phyloP scores from a whole-genome alignment of 2,888 invertebrate species.

The Watsonalla cultraria region DNA sequence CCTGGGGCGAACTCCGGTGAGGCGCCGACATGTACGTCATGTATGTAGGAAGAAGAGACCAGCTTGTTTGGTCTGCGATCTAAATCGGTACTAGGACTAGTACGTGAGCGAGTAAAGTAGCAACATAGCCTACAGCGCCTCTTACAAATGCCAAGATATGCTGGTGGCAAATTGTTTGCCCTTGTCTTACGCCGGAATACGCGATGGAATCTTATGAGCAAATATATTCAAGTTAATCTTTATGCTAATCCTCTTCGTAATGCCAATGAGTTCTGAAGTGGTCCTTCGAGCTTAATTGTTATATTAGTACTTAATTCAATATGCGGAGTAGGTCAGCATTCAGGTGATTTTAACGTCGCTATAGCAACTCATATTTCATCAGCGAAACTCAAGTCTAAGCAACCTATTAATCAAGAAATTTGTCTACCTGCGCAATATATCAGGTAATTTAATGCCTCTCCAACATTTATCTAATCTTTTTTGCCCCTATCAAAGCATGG shows the following conservation, averaged over 20 bases:
- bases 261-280: not conserved
- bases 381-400: too few species aligned
- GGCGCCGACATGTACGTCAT: too few species aligned
- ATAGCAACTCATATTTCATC: too few species aligned
- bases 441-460: too few species aligned
- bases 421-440: too few species aligned
- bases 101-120: not conserved
- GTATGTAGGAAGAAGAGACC: not conserved
- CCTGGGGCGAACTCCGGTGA: too few species aligned
- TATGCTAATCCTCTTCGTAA: not conserved
- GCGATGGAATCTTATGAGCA: not conserved
- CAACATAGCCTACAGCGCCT: not conserved
- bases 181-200: not conserved
- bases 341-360: too few species aligned
- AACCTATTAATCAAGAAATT: too few species aligned
- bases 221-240: not conserved
- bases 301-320: not conserved
- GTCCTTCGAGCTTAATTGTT: not conserved
- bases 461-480: too few species aligned
- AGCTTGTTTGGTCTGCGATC: not conserved
- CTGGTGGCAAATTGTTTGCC: not conserved
- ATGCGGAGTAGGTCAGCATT: not conserved
- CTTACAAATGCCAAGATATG: not conserved
- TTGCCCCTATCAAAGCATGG: too few species aligned
- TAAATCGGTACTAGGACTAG: not conserved